Percentiles rank a stretch among this genome's conserved stretches.
phyloP scores from a whole-genome alignment of 2,888 invertebrate species.

The Dendrolimus houi region DNA sequence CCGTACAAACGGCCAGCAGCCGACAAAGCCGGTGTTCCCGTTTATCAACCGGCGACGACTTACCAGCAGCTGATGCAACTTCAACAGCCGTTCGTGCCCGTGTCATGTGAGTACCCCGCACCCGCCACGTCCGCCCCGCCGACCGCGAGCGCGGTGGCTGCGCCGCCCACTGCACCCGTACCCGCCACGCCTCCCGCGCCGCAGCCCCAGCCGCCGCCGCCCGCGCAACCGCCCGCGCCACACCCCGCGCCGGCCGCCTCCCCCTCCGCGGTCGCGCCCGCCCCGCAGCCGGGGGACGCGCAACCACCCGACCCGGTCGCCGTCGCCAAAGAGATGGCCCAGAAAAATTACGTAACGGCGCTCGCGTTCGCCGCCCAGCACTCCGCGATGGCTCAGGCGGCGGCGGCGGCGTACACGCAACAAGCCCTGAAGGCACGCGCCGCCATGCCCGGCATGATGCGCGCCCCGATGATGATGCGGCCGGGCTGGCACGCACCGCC shows the following conservation, averaged over 20 bases:
- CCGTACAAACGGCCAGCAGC: slow-evolving; percentile 97
- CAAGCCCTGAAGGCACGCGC: slow-evolving; percentile 85
- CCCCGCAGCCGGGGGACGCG: slow-evolving; percentile 36
- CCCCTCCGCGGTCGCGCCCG: slow-evolving; percentile 28
- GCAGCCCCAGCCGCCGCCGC: slow-evolving; percentile 60
- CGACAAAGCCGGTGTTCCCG: slow-evolving; percentile 96
- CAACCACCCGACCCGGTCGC: slow-evolving; percentile 41
- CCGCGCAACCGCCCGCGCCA: slow-evolving; percentile 38
- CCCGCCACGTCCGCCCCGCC: slow-evolving; percentile 81
- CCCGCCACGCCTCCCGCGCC: slow-evolving; percentile 36
- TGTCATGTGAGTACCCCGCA: slow-evolving; percentile 98
- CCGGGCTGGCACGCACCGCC: slow-evolving; percentile 64
- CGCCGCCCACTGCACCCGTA: slow-evolving; percentile 79
- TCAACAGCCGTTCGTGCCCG: slow-evolving; percentile 97
- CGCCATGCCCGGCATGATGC: slow-evolving; percentile 65
- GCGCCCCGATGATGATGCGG: slow-evolving; percentile 61
- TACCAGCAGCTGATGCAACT: slow-evolving; percentile 97
- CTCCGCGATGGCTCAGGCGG: slow-evolving; percentile 64
- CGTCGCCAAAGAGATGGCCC: slow-evolving; percentile 88
- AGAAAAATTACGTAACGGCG: slow-evolving; percentile 87
- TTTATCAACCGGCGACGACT: slow-evolving; percentile 95
- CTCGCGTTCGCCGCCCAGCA: slow-evolving; percentile 68
- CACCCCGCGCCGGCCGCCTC: slow-evolving; percentile 33
- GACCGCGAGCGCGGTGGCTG: slow-evolving; percentile 43
- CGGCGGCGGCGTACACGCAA: slow-evolving; percentile 61